A percentile compares a stretch with the other conserved stretches of the same genome.
Evolutionary conservation across 2,113 vertebrate species (phyloP).

Genomic region (Platanista minor): DNA sequence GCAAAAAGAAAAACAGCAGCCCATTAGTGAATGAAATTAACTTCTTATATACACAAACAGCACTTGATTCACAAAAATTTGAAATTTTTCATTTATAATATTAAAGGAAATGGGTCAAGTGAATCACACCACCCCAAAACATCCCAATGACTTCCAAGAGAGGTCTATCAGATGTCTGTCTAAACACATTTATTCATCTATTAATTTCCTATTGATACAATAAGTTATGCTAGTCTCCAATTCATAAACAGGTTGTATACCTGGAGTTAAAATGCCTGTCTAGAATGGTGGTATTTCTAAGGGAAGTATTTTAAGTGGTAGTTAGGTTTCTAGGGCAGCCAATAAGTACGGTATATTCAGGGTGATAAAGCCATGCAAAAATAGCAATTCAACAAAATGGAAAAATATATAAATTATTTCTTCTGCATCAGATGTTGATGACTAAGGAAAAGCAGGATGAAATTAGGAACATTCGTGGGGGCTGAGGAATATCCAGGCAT

Average conservation of each 20-base stretch:
- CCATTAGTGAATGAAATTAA: background rate
- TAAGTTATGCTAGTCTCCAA: background rate
- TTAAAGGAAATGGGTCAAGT: background rate
- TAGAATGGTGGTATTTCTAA: background rate
- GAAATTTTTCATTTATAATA: background rate
- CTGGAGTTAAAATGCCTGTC: background rate
- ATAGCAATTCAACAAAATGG: background rate
- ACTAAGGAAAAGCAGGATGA: background rate
- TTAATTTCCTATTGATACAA: background rate
- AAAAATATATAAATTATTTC: background rate
- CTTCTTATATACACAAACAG: background rate
- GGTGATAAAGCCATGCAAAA: background rate
- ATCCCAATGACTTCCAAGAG: background rate
- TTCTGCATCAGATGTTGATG: background rate
- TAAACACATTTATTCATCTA: background rate
- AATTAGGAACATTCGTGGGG: background rate
- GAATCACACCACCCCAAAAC: background rate
- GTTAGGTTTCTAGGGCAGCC: background rate
- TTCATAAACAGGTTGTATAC: background rate
- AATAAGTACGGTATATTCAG: background rate
- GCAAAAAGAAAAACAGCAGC: slow-evolving; percentile 47
- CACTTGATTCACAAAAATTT: background rate
- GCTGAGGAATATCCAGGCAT: background rate
- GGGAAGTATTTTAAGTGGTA: background rate
- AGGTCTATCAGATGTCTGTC: background rate